Conservation (phyloP, 2,888 invertebrate genomes). For the Dicranocentrus wangi region DNA sequence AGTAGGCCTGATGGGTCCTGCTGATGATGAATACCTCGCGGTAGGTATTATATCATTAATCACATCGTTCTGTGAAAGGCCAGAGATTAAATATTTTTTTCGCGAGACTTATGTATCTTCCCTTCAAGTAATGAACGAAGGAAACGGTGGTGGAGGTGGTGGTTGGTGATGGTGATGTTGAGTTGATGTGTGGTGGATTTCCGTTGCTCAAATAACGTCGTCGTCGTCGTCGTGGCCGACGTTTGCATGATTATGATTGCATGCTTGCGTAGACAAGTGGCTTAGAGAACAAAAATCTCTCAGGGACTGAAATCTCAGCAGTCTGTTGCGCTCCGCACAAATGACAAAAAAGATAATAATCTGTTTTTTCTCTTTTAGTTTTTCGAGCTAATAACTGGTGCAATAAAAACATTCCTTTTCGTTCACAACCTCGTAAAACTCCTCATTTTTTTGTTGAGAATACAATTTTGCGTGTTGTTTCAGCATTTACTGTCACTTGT, state of each 20-base stretch:
- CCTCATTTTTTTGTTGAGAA: background rate
- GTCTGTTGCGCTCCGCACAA: slow-evolving; percentile 8
- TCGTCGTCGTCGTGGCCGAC: too few relatives aligned
- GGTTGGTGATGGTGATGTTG: background rate
- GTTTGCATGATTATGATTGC: slow-evolving; percentile 23
- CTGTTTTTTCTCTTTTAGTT: slow-evolving; percentile 30
- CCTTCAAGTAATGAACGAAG: background rate
- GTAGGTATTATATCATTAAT: slow-evolving; percentile 13
- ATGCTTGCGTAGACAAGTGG: slow-evolving; percentile 35
- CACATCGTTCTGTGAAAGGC: slow-evolving; percentile 33
- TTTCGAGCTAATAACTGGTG: slow-evolving; percentile 26
- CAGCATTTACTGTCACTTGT: background rate
- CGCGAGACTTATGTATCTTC: background rate
- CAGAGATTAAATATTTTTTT: slow-evolving; percentile 22
- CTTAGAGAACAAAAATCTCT: background rate
- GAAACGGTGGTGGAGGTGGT: too few relatives aligned
- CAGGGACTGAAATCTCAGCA: background rate
- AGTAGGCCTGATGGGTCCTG: too few relatives aligned
- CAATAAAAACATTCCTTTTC: slow-evolving; percentile 43
- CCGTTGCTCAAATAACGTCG: background rate
- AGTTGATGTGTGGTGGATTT: background rate
- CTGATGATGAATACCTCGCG: too few relatives aligned
- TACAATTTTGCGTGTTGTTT: background rate
- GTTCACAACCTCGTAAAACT: slow-evolving; percentile 9
- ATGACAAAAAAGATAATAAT: slow-evolving; percentile 45